phyloP scores from a whole-genome alignment of 1,140 invertebrate genomes.

The Trichonephila inaurata region DNA sequence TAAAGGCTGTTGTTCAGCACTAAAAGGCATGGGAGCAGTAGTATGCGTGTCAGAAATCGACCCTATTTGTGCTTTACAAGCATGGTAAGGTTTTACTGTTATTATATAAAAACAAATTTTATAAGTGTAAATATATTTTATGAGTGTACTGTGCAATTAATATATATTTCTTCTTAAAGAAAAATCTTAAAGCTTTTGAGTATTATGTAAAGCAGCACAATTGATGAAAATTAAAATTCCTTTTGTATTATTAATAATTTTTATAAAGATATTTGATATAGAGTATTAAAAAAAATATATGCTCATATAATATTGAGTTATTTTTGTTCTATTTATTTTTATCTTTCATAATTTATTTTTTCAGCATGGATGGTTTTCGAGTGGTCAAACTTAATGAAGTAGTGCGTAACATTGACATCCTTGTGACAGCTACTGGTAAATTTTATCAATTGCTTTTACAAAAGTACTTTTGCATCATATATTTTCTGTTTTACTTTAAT shows the following conservation, averaged over 20 bases:
- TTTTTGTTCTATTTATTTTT: background rate
- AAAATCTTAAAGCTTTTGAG: too few species aligned
- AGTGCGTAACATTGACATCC: constrained; percentile 95
- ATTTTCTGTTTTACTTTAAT: background rate
- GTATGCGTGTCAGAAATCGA: constrained; percentile 98
- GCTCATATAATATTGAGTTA: too few species aligned
- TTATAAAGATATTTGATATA: too few species aligned
- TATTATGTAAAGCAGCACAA: too few species aligned
- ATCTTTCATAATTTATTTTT: constrained; percentile 1
- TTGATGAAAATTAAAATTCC: too few species aligned
- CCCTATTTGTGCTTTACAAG: constrained; percentile 98
- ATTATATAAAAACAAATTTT: too few species aligned
- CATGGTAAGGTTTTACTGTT: constrained; percentile 85
- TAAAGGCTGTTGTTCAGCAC: constrained; percentile 96
- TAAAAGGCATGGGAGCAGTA: constrained; percentile 96
- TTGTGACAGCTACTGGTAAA: constrained; percentile 92
- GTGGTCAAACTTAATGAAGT: constrained; percentile 96
- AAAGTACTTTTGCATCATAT: background rate
- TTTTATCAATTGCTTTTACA: background rate
- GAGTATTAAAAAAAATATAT: too few species aligned
- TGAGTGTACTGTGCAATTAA: too few species aligned
- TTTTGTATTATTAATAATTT: too few species aligned
- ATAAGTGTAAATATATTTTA: too few species aligned
- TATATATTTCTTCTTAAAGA: too few species aligned
- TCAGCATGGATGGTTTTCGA: constrained; percentile 98